Evolutionary conservation across 2,113 vertebrate genomes (phyloP), one percentile per base, ranked within the genome.

Genomic region (Tychaedon coryphoeus): DNA sequence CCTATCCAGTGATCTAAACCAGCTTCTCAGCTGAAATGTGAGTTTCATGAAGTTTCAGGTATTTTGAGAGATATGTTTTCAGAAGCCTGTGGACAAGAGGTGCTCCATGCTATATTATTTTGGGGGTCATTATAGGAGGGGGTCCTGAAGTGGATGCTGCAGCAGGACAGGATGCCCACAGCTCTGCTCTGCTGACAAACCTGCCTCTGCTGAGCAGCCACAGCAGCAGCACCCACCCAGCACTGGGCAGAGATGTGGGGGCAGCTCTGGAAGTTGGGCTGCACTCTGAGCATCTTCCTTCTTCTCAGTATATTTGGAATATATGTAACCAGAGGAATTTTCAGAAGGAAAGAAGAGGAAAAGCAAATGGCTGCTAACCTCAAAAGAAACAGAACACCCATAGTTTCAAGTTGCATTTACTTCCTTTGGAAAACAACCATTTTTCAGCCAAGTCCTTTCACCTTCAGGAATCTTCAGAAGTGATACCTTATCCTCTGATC

Each of bases 261-360:
- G 19, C 6, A 29, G 36, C 26, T 40, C n/a, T n/a, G 54, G 28
- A n/a, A 83, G 22, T 6, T 0, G 0, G 33, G 50, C 42, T 69
- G 70, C 1, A 2, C 71, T 76, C 38, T 14, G 42, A 26, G 34
- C 38, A 67, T 23, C 33, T 86, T 66, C 11, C 51, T 70, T 10
- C 56, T 87, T 58, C 38, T 45, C n/a, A 22, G 45, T 5, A 73
- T 40, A 18, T 34, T 81, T 56, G 56, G 57, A 91, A 87, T 58
- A 22, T 0, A 1, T n/a, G 25, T 22, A 78, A 70, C 6, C n/a
- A 61, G 64, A 75, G 45, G 14, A 56, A 65, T 38, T 71, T 80
- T 81, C 48, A 36, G 48, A 14, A 74, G 65, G 53, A 77, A 79
- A 70, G 2, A 31, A 47, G 3, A 24, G 38, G 8, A 12, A 50